Evolutionary conservation across 1,140 invertebrate species (phyloP), one percentile per base, ranked within the genome.

Genomic region (Ceratina calcarata): DNA sequence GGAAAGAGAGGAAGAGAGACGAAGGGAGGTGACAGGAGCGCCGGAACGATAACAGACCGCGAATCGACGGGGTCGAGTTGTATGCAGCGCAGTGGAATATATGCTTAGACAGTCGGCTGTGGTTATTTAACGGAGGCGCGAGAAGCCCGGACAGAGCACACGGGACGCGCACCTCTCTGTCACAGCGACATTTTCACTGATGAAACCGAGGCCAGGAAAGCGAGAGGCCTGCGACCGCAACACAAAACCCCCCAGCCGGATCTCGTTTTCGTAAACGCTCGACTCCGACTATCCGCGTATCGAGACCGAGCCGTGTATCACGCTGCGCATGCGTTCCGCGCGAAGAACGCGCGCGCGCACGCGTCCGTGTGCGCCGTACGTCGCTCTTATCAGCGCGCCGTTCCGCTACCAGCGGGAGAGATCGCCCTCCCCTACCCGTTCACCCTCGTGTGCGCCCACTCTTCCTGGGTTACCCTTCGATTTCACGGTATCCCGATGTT

Each of bases 151-250:
- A 57, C 61, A 84, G 83, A 85, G 71, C 71, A 81, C 84, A 82
- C 73, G 74, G 65, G 66, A 82, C 86, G 79, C 79, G 65, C 76
- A 76, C 51, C 67, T 80, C 79, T 70, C 73, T 79, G 75, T 88
- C 87, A 83, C 70, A 85, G 87, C 86, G 86, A 79, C 86, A 88
- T 88, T 88, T 88, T 89, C 78, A 87, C 85, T 85, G 73, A 85
- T 22, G 70, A 76, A 85, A 81, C 32, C 64, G 73, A 64, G 57
- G 66, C 84, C 65, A 60, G 6, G 70, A 78, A 72, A 73, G 61
- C 81, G 75, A 81, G 80, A 75, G 78, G 64, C 65, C 66, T 61
- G 68, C 66, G 24, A 66, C 32, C 61, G 49, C n/a, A 77, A 57
- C 83, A 64, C 72, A 67, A 84, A 67, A 71, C 84, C 75, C 83